phyloP scores from a whole-genome alignment of 2,797 vertebrate genomes.

The Peromyscus melanophrys region DNA sequence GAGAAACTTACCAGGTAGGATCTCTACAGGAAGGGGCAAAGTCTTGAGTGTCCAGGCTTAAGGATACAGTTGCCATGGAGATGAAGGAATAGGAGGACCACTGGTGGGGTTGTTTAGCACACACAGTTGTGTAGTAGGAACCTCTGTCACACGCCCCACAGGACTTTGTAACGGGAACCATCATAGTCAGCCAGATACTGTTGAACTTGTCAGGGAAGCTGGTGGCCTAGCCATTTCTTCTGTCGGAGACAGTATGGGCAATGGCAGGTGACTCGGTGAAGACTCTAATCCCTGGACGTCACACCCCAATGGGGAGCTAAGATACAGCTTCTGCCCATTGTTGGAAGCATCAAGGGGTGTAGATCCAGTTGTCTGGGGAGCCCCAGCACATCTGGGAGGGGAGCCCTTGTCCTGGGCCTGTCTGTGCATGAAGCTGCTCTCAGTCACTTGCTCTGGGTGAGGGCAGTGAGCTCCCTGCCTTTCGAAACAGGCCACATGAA shows the following conservation, averaged over 20 bases:
- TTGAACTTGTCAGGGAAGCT: background rate
- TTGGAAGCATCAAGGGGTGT: background rate
- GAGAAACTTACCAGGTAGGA: background rate
- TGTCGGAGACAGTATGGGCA: background rate
- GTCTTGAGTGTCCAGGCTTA: background rate
- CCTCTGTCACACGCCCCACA: background rate
- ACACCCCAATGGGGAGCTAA: background rate
- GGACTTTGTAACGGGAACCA: background rate
- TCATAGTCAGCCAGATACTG: too few relatives aligned
- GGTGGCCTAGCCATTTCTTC: background rate
- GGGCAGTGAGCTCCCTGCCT: background rate
- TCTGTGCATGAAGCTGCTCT: background rate
- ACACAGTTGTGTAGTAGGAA: background rate
- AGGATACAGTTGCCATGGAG: background rate
- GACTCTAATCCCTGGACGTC: background rate
- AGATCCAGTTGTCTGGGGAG: background rate
- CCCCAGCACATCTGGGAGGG: background rate
- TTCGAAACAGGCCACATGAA: background rate
- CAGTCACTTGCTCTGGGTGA: rapidly evolving
- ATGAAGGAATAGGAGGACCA: background rate
- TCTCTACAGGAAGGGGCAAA: background rate
- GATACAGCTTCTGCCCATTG: background rate
- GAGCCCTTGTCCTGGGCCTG: background rate
- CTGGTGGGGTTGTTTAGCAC: background rate
- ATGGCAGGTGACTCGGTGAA: background rate